These are phyloP conservation scores for Agrochola lota DNA, from an alignment of 2,888 invertebrate genomes.

Conservation along the genomic window DNA sequence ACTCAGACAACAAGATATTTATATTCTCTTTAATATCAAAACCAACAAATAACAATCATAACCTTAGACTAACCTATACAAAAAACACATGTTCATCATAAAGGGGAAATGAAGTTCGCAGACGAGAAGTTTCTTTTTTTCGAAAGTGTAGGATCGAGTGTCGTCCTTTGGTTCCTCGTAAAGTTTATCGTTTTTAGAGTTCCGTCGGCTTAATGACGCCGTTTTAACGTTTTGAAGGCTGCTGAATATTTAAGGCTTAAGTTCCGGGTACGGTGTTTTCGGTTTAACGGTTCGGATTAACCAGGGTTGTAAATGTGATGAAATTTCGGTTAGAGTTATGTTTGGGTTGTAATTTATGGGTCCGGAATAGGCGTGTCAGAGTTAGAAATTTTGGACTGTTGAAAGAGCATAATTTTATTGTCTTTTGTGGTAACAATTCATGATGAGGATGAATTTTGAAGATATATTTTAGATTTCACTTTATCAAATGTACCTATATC, in stretches of 20 bases:
- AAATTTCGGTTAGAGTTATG: conserved; percentile 61
- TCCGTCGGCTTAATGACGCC: conserved; percentile 79
- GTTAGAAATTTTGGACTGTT: conserved; percentile 7
- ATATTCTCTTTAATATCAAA: background rate
- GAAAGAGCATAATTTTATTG: conserved; percentile 10
- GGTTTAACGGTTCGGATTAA: conserved; percentile 65
- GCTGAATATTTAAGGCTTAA: conserved; percentile 67
- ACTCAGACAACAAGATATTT: background rate
- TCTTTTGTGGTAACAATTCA: conserved; percentile 3
- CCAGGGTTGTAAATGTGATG: conserved; percentile 61
- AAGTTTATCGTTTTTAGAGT: conserved; percentile 86
- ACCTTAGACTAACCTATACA: conserved; percentile 30
- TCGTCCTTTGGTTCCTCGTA: conserved; percentile 85
- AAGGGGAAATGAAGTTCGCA: conserved; percentile 73
- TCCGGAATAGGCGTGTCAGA: conserved; percentile 37
- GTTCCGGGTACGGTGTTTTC: conserved; percentile 66
- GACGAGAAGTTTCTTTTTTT: conserved; percentile 83
- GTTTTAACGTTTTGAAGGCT: conserved; percentile 68
- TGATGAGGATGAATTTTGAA: background rate
- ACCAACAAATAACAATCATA: conserved; percentile 2
- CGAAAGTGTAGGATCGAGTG: conserved; percentile 84
- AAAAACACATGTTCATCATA: conserved; percentile 57
- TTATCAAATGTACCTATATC: conserved; percentile 8
- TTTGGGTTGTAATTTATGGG: conserved; percentile 54
- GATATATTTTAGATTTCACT: background rate